Percentiles rank a stretch among this genome's conserved stretches.
These are phyloP conservation scores for Globia sparganii DNA, from an alignment of 2,888 invertebrate genomes.

Conservation along the genomic window DNA sequence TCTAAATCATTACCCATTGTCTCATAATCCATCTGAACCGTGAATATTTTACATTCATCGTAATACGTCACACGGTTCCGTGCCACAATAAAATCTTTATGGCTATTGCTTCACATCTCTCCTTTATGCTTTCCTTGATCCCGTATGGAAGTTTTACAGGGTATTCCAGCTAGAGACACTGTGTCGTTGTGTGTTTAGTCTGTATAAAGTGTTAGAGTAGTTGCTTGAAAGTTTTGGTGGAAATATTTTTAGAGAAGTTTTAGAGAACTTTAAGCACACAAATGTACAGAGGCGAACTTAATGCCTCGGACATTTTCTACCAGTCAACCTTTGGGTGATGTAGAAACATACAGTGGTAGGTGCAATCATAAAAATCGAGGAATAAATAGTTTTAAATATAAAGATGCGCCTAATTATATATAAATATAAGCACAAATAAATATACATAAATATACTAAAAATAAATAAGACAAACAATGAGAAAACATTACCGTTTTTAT, in stretches of 20 bases:
- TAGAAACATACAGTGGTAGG: too few relatives aligned
- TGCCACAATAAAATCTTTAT: constrained; percentile 85
- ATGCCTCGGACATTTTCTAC: too few relatives aligned
- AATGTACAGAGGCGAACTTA: too few relatives aligned
- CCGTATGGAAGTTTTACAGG: constrained; percentile 64
- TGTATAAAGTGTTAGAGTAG: neutral
- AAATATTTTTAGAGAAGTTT: neutral
- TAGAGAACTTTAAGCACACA: too few relatives aligned
- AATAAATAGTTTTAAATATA: too few relatives aligned
- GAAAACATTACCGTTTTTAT: too few relatives aligned
- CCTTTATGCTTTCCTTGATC: constrained; percentile 77
- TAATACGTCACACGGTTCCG: constrained; percentile 75
- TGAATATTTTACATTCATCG: constrained; percentile 82
- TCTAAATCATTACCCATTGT: constrained; percentile 79
- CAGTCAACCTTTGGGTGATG: too few relatives aligned
- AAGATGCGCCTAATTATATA: too few relatives aligned
- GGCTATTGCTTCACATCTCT: constrained; percentile 82
- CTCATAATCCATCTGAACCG: constrained; percentile 81
- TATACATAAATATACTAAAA: too few relatives aligned
- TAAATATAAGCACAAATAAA: too few relatives aligned
- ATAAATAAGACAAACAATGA: too few relatives aligned
- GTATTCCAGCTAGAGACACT: constrained; percentile 66
- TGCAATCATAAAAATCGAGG: too few relatives aligned
- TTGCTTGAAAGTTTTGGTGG: neutral
- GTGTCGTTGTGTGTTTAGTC: constrained; percentile 48